Evolutionary conservation across 2,113 vertebrate genomes (phyloP).

Genomic region (Pygoscelis adeliae): DNA sequence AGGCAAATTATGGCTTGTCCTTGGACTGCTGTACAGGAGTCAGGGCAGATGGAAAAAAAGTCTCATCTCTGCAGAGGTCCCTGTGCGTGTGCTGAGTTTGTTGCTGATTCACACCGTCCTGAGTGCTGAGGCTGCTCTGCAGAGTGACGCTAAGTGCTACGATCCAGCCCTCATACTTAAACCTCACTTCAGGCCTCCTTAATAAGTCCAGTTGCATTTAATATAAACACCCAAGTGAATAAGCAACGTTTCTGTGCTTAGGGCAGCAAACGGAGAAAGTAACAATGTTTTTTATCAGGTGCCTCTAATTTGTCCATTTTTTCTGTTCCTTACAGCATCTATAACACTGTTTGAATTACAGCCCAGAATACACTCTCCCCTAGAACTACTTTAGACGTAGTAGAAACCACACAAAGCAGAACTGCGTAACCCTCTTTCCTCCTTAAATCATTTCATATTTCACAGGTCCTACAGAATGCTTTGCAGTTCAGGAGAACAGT

Average conservation of each 20-base stretch:
- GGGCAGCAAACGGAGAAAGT: neutral
- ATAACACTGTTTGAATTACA: constrained; percentile 26
- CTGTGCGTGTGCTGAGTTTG: neutral
- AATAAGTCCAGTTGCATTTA: neutral
- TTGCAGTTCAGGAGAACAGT: constrained; percentile 33
- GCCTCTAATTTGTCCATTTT: neutral
- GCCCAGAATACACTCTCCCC: neutral
- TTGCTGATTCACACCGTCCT: neutral
- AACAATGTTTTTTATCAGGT: neutral
- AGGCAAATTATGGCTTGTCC: neutral
- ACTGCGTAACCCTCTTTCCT: neutral
- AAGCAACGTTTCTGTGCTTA: neutral
- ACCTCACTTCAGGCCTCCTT: neutral
- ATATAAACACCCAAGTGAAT: neutral
- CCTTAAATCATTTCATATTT: constrained; percentile 54
- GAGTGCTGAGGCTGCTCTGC: neutral
- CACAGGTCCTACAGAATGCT: constrained; percentile 17
- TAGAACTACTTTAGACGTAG: constrained; percentile 14
- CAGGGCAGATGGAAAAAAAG: neutral
- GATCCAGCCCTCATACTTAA: neutral
- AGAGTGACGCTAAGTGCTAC: rapidly evolving
- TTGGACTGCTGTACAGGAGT: neutral
- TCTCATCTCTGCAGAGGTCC: neutral
- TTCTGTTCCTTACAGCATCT: neutral
- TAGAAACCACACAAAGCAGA: constrained; percentile 47